These are phyloP conservation scores for Champsocephalus gunnari DNA, from an alignment of 2,797 vertebrate species.

Conservation along the genomic window DNA sequence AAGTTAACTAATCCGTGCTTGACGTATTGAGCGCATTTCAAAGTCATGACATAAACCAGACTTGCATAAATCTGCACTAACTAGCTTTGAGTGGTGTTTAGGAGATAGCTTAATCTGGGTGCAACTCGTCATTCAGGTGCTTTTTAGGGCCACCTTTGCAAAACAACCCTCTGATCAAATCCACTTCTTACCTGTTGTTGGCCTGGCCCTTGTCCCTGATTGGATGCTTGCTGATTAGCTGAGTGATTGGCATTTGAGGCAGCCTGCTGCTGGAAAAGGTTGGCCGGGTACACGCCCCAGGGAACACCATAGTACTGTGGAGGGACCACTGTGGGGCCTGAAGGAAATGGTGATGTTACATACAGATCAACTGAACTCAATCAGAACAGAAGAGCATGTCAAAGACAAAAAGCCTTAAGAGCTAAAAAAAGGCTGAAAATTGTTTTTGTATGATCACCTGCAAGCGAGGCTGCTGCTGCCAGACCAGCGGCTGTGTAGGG, in stretches of 20 bases:
- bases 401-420: neutral
- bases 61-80: neutral
- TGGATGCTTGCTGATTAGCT: slow-evolving; percentile 94
- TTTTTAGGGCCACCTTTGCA: neutral
- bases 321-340: slow-evolving; percentile 96
- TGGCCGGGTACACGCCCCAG: slow-evolving; percentile 98
- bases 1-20: neutral
- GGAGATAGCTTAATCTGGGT: neutral
- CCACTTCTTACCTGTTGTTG: slow-evolving; percentile 89
- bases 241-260: slow-evolving; percentile 91
- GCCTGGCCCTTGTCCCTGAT: slow-evolving; percentile 88
- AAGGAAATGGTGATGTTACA: slow-evolving; percentile 21
- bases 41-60: slow-evolving; percentile 1
- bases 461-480: slow-evolving; percentile 94
- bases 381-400: neutral
- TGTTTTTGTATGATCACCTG: slow-evolving; percentile 82
- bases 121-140: neutral
- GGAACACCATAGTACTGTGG: slow-evolving; percentile 98
- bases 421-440: neutral
- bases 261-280: slow-evolving; percentile 97
- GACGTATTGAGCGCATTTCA: neutral
- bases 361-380: neutral
- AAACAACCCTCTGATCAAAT: neutral
- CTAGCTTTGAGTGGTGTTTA: neutral
- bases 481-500: slow-evolving; percentile 96